Percentiles rank a stretch among this genome's conserved stretches.
Evolutionary conservation across 2,888 invertebrate species (phyloP).

Genomic region (Lasioglossum zephyrum): DNA sequence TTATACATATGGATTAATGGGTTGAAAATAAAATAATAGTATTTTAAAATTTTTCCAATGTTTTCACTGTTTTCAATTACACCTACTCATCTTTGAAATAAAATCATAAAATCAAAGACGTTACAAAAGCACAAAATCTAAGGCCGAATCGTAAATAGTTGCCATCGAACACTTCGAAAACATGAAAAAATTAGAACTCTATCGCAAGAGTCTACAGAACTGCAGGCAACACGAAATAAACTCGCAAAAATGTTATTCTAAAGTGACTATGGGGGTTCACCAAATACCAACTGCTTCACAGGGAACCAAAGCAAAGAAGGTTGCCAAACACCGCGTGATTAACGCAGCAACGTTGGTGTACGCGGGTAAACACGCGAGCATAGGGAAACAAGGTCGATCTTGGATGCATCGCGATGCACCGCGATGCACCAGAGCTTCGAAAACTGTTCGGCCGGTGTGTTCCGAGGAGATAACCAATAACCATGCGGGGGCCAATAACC

Average conservation of each 20-base stretch:
- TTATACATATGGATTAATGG: too few relatives aligned
- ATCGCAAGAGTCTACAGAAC: background rate
- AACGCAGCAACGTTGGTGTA: background rate
- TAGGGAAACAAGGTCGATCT: background rate
- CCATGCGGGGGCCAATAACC: slow-evolving; percentile 14
- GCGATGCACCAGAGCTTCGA: background rate
- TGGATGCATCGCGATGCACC: background rate
- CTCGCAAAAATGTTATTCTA: background rate
- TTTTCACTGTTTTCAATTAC: too few relatives aligned
- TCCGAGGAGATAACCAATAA: slow-evolving; percentile 24
- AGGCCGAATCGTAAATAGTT: too few relatives aligned
- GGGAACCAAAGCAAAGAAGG: background rate
- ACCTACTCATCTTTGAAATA: too few relatives aligned
- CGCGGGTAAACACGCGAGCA: background rate
- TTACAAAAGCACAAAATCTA: too few relatives aligned
- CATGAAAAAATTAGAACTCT: background rate
- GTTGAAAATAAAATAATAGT: too few relatives aligned
- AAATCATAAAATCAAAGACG: too few relatives aligned
- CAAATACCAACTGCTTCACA: background rate
- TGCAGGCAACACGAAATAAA: background rate
- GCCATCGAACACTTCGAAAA: too few relatives aligned
- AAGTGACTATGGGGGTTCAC: background rate
- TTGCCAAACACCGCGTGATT: background rate
- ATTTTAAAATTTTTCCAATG: too few relatives aligned
- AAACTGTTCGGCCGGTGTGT: background rate